Conservation (phyloP, 2,113 vertebrate genomes). For the Ameiurus melas region DNA sequence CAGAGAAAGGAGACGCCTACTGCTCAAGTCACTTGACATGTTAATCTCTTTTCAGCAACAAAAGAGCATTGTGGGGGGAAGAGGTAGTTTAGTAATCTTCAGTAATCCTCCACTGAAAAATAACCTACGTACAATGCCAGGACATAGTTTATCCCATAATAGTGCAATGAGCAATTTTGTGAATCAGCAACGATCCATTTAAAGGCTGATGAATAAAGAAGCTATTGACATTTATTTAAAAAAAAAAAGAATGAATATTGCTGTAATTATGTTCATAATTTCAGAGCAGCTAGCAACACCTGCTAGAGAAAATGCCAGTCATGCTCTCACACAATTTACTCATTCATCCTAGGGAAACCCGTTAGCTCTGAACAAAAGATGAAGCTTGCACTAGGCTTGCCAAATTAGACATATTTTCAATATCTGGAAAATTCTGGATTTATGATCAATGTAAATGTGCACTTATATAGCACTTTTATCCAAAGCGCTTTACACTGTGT, state of each 20-base stretch:
- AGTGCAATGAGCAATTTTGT: not conserved
- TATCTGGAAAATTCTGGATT: not conserved
- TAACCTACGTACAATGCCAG: constrained; percentile 3
- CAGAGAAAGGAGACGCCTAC: constrained; percentile 58
- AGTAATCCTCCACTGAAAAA: constrained; percentile 60
- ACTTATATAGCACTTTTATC: too few relatives aligned
- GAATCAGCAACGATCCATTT: not conserved
- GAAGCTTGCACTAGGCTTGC: too few relatives aligned
- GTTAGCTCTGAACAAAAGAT: not conserved
- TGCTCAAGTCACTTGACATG: constrained; percentile 77
- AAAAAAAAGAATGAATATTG: not conserved
- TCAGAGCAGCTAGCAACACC: constrained; percentile 10
- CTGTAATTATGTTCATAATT: not conserved
- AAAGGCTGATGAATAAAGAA: not conserved
- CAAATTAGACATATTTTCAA: not conserved
- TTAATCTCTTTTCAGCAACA: constrained; percentile 75
- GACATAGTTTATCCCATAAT: constrained; percentile 2
- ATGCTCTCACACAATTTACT: not conserved
- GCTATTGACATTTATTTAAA: not conserved
- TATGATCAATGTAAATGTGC: too few relatives aligned
- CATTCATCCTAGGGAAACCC: not conserved
- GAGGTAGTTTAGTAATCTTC: constrained; percentile 66
- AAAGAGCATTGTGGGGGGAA: constrained; percentile 71
- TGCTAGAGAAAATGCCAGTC: constrained; percentile 44
- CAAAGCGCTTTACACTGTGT: too few relatives aligned